Evolutionary conservation across 2,888 invertebrate genomes (phyloP), one percentile per base, ranked within the genome.

Genomic region (Andrena trimmerana): DNA sequence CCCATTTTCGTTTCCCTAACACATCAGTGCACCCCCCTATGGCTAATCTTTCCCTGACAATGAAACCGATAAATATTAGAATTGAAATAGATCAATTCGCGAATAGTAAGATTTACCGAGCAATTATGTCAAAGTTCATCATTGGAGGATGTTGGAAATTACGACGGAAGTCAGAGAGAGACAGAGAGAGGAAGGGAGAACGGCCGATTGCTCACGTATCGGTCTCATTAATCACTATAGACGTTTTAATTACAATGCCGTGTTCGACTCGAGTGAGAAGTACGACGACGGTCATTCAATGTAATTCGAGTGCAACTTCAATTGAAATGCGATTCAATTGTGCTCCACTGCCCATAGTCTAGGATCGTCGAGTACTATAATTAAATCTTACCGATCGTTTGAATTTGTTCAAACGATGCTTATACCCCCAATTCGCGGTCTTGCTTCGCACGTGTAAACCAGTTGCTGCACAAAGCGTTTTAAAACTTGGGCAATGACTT

Each of bases 171-270:
- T 27, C 8, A 13, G 20, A 57, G 24, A 42, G 16, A 42, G 42
- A 16, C 42, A 42, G 57, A 57, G 24, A 10, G 24, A 27, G 57
- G 20, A 57, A 10, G 31, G 31, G n/a, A 13, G 27, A 72, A 63
- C 24, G 29, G 24, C 10, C 20, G 57, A 75, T 76, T 68, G 70
- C 60, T 68, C 78, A 31, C 57, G 73, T 79, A 70, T 79, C 67
- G 70, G 31, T 57, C 60, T 83, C 86, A 81, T 87, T 85, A 80
- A 88, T 88, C 86, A 78, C 83, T 20, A 76, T 70, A 54, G 79
- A 86, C 78, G 67, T 83, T 89, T 85, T 83, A 88, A 89, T 88
- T 84, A 78, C 82, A 69, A 80, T 54, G 60, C 57, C 48, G 72
- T 57, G 73, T 68, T 54, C 33, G 24, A 59, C 54, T 59, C 54